phyloP scores from a whole-genome alignment of 1,140 invertebrate species.

The Metopolophium dirhodum region DNA sequence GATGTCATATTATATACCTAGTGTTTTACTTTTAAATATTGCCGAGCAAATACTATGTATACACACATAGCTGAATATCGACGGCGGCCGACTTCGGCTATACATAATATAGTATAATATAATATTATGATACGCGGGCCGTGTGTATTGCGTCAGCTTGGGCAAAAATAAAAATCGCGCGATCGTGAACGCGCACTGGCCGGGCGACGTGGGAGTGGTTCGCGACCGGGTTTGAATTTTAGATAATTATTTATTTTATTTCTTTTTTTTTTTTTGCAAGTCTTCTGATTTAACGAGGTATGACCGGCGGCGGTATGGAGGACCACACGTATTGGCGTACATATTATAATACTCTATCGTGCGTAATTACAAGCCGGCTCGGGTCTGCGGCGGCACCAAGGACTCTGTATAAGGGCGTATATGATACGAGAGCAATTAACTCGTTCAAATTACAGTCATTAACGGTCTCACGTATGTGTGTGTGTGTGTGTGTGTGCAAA shows the following conservation, averaged over 20 bases:
- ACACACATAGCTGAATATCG: no score
- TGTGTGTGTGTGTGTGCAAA: background rate
- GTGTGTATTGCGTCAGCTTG: background rate
- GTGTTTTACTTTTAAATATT: background rate
- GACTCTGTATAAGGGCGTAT: conserved; percentile 21
- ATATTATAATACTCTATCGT: background rate
- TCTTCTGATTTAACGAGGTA: background rate
- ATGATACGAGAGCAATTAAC: background rate
- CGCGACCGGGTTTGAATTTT: conserved; percentile 39
- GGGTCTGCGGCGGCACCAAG: background rate
- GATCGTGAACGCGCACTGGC: background rate
- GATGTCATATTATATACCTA: background rate
- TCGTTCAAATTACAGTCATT: conserved; percentile 31
- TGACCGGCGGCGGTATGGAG: background rate
- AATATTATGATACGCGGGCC: background rate
- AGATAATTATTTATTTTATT: background rate
- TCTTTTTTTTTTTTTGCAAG: background rate
- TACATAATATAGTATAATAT: background rate
- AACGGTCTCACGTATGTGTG: background rate
- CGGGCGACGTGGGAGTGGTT: conserved; percentile 11
- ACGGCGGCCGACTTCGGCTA: background rate
- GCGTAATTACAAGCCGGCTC: conserved; percentile 23
- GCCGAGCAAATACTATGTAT: background rate
- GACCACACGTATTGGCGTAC: background rate
- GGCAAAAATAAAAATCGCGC: conserved; percentile 17